Conservation (phyloP, 1,140 invertebrate genomes). For the Leucophenga varia region DNA sequence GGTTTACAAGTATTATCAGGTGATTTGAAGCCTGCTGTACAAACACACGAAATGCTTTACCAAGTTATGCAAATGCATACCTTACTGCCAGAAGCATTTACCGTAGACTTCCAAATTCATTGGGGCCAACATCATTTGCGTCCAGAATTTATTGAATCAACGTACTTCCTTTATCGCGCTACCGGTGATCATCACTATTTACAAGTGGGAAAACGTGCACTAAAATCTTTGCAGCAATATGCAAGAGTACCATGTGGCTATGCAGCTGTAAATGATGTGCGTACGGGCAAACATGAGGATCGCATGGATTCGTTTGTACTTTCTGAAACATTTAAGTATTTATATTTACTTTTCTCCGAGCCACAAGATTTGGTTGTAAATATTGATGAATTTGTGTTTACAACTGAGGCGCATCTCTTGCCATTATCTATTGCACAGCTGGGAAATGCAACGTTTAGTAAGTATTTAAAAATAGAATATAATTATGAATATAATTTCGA, state of each 20-base stretch:
- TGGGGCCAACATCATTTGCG: slow-evolving; percentile 97
- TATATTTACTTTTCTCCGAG: slow-evolving; percentile 92
- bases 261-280: slow-evolving; percentile 94
- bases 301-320: slow-evolving; percentile 98
- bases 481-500: background rate
- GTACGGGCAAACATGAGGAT: slow-evolving; percentile 87
- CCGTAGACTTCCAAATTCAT: slow-evolving; percentile 93
- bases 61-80: slow-evolving; percentile 96
- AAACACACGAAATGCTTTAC: slow-evolving; percentile 96
- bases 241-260: slow-evolving; percentile 94
- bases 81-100: slow-evolving; percentile 97
- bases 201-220: slow-evolving; percentile 85
- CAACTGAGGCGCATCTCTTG: slow-evolving; percentile 94
- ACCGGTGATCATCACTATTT: slow-evolving; percentile 95
- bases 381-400: slow-evolving; percentile 95
- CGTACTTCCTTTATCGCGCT: slow-evolving; percentile 94
- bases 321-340: slow-evolving; percentile 97
- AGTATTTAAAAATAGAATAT: slow-evolving; percentile 12
- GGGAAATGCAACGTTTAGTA: slow-evolving; percentile 51
- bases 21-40: slow-evolving; percentile 93
- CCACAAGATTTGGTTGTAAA: slow-evolving; percentile 84
- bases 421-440: slow-evolving; percentile 76
- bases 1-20: slow-evolving; percentile 87
- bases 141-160: slow-evolving; percentile 97
- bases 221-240: slow-evolving; percentile 89